Conservation (phyloP, 2,888 invertebrate genomes). For the Octonoba sinensis region DNA sequence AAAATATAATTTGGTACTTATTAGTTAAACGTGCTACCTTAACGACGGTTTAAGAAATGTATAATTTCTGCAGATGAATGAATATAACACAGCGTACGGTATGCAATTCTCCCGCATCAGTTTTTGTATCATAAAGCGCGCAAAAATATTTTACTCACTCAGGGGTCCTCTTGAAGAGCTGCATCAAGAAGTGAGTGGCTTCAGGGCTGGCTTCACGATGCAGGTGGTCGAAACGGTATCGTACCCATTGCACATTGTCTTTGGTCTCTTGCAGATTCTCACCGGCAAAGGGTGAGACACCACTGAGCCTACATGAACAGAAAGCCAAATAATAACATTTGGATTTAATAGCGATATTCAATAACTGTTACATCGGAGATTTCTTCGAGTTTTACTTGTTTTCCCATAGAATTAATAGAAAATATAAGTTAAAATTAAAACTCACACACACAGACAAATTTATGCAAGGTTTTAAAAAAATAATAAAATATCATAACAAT, state of each 20-base stretch:
- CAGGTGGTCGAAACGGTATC: slow-evolving; percentile 93
- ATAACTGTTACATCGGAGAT: neutral
- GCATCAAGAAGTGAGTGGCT: slow-evolving; percentile 93
- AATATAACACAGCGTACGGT: too few species aligned
- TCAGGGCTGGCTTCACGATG: slow-evolving; percentile 95
- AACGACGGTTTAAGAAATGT: too few species aligned
- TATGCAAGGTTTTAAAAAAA: too few species aligned
- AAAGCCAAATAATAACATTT: neutral
- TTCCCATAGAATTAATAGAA: neutral
- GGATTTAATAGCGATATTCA: neutral
- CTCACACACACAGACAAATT: too few species aligned
- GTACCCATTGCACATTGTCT: slow-evolving; percentile 91
- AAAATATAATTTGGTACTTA: too few species aligned
- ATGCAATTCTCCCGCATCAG: too few species aligned
- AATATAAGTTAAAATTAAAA: too few species aligned
- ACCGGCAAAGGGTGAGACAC: slow-evolving; percentile 91
- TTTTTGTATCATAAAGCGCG: neutral
- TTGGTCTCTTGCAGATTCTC: slow-evolving; percentile 85
- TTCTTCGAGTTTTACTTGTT: too few species aligned
- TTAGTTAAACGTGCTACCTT: too few species aligned
- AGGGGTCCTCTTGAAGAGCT: slow-evolving; percentile 93
- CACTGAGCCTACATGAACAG: slow-evolving; percentile 78
- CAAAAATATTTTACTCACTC: slow-evolving; percentile 75
- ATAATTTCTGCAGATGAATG: too few species aligned
- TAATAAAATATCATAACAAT: too few species aligned